These are phyloP conservation scores for Halictus rubicundus DNA, from an alignment of 1,140 invertebrate species.

Conservation along the genomic window DNA sequence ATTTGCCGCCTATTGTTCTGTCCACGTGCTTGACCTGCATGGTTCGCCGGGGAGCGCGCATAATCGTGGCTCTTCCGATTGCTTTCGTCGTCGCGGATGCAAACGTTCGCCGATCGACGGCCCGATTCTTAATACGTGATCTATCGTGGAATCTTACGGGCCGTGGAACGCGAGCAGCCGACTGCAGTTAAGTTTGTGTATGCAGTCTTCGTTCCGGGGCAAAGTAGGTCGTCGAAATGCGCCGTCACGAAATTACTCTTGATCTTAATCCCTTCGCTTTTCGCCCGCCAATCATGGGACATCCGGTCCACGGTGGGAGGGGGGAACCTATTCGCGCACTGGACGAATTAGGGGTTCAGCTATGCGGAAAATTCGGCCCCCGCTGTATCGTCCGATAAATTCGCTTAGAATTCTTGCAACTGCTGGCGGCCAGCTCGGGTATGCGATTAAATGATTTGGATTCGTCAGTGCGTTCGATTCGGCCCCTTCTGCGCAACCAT, in stretches of 20 bases:
- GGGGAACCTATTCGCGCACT: not conserved
- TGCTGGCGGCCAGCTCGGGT: not conserved
- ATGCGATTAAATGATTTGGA: not conserved
- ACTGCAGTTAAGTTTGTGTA: slow-evolving; percentile 44
- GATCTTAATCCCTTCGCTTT: slow-evolving; percentile 40
- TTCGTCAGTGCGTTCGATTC: not conserved
- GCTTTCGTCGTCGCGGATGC: slow-evolving; percentile 12
- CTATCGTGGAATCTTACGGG: slow-evolving; percentile 56
- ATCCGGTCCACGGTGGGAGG: not conserved
- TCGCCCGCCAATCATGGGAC: slow-evolving; percentile 10
- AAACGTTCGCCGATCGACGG: slow-evolving; percentile 30
- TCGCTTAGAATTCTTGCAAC: not conserved
- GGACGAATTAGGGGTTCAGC: not conserved
- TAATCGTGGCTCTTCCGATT: not conserved
- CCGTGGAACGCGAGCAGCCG: not conserved
- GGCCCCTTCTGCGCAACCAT: not conserved
- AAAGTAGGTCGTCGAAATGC: slow-evolving; percentile 60
- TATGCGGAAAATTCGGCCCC: not conserved
- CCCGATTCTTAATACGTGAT: slow-evolving; percentile 51
- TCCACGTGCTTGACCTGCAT: too few species aligned
- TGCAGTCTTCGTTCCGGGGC: slow-evolving; percentile 34
- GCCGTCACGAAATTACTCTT: slow-evolving; percentile 56
- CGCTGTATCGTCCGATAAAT: not conserved
- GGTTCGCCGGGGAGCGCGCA: not conserved
- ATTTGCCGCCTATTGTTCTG: not conserved